phyloP scores from a whole-genome alignment of 2,113 vertebrate genomes.

The Junco hyemalis region DNA sequence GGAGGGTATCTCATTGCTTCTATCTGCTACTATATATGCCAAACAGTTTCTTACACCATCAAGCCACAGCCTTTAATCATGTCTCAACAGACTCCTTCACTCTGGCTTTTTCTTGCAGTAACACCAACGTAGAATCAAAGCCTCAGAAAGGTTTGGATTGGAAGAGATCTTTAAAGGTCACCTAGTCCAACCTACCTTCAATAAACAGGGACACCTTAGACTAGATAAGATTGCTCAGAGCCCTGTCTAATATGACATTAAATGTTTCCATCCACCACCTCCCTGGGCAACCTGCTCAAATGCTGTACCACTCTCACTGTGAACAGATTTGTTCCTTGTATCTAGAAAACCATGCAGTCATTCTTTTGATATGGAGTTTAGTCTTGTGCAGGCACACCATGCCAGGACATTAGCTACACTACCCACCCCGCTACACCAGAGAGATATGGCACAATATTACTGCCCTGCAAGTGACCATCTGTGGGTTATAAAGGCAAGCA shows the following conservation, averaged over 20 bases:
- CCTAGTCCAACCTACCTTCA: background rate
- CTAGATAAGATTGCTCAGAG: background rate
- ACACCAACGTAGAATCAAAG: background rate
- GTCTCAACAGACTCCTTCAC: background rate
- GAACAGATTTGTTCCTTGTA: background rate
- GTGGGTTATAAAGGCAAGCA: background rate
- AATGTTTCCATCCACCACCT: background rate
- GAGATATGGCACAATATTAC: background rate
- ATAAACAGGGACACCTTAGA: background rate
- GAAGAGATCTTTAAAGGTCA: background rate
- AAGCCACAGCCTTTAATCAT: background rate
- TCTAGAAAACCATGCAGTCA: background rate
- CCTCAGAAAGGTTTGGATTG: background rate
- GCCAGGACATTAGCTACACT: background rate
- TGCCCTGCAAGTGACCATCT: background rate
- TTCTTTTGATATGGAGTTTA: background rate
- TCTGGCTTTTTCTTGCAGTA: background rate
- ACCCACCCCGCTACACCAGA: no score
- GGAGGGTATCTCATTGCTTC: background rate
- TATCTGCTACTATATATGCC: background rate
- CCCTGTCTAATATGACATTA: accelerated
- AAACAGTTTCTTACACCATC: background rate
- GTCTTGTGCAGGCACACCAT: background rate
- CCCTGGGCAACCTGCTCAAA: background rate
- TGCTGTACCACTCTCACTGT: background rate